Percentiles rank a stretch among this genome's conserved stretches.
Conservation (phyloP, 2,113 vertebrate species). For the Oreotragus oreotragus region DNA sequence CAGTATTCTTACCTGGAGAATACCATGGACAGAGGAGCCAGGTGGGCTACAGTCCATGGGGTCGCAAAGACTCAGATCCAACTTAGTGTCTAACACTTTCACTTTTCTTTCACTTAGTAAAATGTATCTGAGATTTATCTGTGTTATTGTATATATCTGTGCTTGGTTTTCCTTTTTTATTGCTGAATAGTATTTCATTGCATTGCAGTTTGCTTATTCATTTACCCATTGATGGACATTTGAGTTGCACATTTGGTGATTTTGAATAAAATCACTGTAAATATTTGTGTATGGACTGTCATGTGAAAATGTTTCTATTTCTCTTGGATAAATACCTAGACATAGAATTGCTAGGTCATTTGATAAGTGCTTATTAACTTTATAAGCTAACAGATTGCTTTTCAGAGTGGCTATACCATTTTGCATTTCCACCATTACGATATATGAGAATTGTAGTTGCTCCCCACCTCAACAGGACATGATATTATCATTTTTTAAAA, state of each 20-base stretch:
- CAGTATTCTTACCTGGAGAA: not conserved
- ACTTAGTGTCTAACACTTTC: not conserved
- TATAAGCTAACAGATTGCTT: not conserved
- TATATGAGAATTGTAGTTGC: not conserved
- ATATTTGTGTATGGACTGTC: not conserved
- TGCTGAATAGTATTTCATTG: not conserved
- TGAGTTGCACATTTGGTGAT: not conserved
- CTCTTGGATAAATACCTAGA: not conserved
- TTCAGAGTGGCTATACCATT: not conserved
- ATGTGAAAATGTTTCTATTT: not conserved
- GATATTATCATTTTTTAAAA: not conserved
- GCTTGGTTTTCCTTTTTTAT: not conserved
- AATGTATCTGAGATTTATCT: not conserved
- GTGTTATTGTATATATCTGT: not conserved
- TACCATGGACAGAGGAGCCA: not conserved
- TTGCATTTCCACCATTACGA: not conserved
- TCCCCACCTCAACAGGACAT: not conserved
- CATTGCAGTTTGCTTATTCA: not conserved
- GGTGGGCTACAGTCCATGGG: not conserved
- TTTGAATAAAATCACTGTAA: not conserved
- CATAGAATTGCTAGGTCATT: not conserved
- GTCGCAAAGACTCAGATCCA: not conserved
- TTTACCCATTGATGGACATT: not conserved
- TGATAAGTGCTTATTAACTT: not conserved
- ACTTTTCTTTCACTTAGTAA: not conserved